A percentile compares a stretch with the other conserved stretches of the same genome.
Conservation (phyloP, 2,888 invertebrate species). For the Sinodicranocentrus sp. region DNA sequence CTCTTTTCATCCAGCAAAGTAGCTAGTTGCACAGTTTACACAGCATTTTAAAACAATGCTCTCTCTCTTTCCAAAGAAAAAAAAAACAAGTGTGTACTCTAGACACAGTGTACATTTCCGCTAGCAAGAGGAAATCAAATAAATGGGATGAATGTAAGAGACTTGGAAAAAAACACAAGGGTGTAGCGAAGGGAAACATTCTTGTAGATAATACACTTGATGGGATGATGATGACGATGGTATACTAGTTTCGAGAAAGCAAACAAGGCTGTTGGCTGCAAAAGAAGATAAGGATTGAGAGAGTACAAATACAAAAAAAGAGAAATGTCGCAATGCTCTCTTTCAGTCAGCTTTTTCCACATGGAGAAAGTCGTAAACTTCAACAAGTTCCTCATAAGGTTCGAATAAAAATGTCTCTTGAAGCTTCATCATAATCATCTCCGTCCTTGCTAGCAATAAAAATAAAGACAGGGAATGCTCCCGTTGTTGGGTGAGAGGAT, state of each 20-base stretch:
- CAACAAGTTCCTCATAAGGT: slow-evolving; percentile 61
- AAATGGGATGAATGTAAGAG: neutral
- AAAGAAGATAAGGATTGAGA: slow-evolving; percentile 33
- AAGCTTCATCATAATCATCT: slow-evolving; percentile 50
- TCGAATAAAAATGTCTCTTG: slow-evolving; percentile 47
- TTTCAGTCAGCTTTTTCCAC: neutral
- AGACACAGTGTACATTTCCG: neutral
- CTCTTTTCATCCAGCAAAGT: no score
- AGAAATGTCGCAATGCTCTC: neutral
- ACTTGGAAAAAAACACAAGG: slow-evolving; percentile 3
- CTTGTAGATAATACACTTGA: neutral
- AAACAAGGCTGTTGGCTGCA: slow-evolving; percentile 49
- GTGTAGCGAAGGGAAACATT: neutral
- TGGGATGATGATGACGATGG: no score
- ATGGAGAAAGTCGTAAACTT: slow-evolving; percentile 57
- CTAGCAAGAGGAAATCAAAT: slow-evolving; percentile 3
- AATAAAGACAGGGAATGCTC: slow-evolving; percentile 30
- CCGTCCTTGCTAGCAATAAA: slow-evolving; percentile 35
- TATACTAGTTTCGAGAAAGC: neutral
- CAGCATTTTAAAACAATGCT: slow-evolving; percentile 18
- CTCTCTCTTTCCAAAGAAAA: neutral
- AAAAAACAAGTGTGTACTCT: neutral
- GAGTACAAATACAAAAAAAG: slow-evolving; percentile 26
- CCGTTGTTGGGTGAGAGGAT: neutral
- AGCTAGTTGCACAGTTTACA: neutral